Percentiles rank a stretch among this genome's conserved stretches.
phyloP scores from a whole-genome alignment of 2,888 invertebrate species.

The Aethes cnicana region DNA sequence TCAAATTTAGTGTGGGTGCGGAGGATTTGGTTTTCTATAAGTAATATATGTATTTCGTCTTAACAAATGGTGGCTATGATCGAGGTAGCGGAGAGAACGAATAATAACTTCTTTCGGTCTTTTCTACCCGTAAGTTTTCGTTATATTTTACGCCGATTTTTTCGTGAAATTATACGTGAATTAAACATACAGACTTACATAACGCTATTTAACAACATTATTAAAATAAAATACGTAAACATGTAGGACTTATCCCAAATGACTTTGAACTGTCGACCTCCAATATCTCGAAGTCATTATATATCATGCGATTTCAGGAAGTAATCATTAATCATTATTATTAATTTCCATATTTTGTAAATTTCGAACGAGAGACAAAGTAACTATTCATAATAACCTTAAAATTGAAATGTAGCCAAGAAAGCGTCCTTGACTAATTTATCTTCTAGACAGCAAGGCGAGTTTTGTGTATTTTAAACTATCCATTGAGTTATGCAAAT shows the following conservation, averaged over 20 bases:
- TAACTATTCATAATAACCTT: constrained; percentile 47
- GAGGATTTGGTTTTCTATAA: neutral
- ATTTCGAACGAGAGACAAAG: constrained; percentile 34
- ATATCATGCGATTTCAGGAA: constrained; percentile 14
- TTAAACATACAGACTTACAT: no score
- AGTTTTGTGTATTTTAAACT: constrained; percentile 39
- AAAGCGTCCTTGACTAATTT: constrained; percentile 55
- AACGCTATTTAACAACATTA: no score
- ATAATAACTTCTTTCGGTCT: constrained; percentile 69
- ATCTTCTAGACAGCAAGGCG: constrained; percentile 60
- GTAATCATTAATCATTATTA: constrained; percentile 13
- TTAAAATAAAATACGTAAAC: constrained; percentile 6
- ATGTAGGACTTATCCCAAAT: constrained; percentile 15
- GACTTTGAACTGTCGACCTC: constrained; percentile 36
- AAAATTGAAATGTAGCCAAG: constrained; percentile 64
- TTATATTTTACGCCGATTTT: no score
- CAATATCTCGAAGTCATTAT: constrained; percentile 31
- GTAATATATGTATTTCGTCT: constrained; percentile 35
- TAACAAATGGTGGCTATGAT: constrained; percentile 63
- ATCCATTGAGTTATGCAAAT: constrained; percentile 18
- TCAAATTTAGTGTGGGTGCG: constrained; percentile 13
- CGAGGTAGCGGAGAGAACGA: constrained; percentile 57
- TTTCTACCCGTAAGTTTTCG: constrained; percentile 72
- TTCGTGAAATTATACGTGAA: no score
- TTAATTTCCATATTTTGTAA: constrained; percentile 12